Percentiles rank a stretch among this genome's conserved stretches.
phyloP scores from a whole-genome alignment of 2,797 vertebrate species.

The Psittacula echo region DNA sequence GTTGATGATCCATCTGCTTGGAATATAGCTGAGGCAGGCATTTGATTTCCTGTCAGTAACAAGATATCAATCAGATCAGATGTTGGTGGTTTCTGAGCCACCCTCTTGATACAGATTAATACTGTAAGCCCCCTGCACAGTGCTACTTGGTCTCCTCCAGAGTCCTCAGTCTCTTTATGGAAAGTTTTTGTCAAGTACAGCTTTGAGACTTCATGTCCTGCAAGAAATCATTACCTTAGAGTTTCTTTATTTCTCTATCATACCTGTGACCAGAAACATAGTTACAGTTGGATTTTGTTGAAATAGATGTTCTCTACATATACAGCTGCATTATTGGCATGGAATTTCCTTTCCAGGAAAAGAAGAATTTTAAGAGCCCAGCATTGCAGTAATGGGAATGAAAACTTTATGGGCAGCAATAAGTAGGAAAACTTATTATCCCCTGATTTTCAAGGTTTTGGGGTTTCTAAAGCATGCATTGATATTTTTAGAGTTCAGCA shows the following conservation, averaged over 20 bases:
- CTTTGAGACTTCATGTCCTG: neutral
- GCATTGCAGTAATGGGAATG: neutral
- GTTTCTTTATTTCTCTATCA: neutral
- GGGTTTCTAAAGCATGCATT: neutral
- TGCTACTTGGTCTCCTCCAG: neutral
- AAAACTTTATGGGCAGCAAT: neutral
- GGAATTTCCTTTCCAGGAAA: neutral
- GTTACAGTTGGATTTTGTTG: neutral
- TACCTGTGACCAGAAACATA: neutral
- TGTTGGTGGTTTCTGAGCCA: neutral
- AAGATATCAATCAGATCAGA: neutral
- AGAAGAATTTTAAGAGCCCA: neutral
- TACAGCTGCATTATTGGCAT: neutral
- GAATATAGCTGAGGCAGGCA: neutral
- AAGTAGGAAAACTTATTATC: neutral
- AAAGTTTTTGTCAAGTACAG: neutral
- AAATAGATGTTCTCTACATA: neutral
- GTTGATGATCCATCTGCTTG: neutral
- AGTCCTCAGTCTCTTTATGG: neutral
- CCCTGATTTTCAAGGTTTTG: neutral
- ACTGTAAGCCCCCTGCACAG: neutral
- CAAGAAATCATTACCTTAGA: neutral
- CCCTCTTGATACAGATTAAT: neutral
- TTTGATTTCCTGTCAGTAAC: neutral
- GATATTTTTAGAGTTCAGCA: constrained; percentile 27